Percentiles rank a stretch among this genome's conserved stretches.
These are phyloP conservation scores for Gorsachius goisagi DNA, from an alignment of 2,113 vertebrate species.

Conservation along the genomic window DNA sequence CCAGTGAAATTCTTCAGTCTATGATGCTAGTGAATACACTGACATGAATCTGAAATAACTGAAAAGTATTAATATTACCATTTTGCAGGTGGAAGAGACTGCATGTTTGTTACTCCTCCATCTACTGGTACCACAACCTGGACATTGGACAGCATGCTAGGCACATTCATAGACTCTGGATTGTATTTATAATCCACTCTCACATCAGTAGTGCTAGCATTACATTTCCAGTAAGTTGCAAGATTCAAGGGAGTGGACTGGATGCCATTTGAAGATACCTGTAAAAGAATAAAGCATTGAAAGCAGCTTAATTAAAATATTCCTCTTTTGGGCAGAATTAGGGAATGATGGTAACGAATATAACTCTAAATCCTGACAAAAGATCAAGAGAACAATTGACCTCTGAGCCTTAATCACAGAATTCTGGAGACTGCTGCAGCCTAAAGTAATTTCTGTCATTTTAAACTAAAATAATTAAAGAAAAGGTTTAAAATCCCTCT, in stretches of 20 bases:
- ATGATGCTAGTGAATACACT: background rate
- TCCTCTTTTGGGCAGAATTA: background rate
- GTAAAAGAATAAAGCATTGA: conserved; percentile 41
- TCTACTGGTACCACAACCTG: conserved; percentile 89
- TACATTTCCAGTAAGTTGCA: conserved; percentile 92
- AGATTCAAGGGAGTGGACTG: conserved; percentile 92
- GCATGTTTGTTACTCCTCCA: conserved; percentile 89
- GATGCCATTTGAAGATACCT: conserved; percentile 93
- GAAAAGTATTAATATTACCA: conserved; percentile 76
- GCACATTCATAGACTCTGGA: conserved; percentile 85
- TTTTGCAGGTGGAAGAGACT: conserved; percentile 88
- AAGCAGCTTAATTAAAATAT: background rate
- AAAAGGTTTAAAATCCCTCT: background rate
- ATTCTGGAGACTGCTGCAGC: background rate
- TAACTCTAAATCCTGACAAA: background rate
- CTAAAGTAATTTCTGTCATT: background rate
- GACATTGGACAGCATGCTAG: conserved; percentile 80
- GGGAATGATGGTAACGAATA: background rate
- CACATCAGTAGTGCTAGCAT: conserved; percentile 84
- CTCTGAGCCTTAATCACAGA: background rate
- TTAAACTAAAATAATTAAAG: background rate
- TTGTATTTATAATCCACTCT: conserved; percentile 92
- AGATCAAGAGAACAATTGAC: background rate
- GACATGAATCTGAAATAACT: background rate
- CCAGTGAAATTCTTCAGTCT: background rate